phyloP scores from a whole-genome alignment of 2,113 vertebrate species.

The Pristiophorus japonicus region DNA sequence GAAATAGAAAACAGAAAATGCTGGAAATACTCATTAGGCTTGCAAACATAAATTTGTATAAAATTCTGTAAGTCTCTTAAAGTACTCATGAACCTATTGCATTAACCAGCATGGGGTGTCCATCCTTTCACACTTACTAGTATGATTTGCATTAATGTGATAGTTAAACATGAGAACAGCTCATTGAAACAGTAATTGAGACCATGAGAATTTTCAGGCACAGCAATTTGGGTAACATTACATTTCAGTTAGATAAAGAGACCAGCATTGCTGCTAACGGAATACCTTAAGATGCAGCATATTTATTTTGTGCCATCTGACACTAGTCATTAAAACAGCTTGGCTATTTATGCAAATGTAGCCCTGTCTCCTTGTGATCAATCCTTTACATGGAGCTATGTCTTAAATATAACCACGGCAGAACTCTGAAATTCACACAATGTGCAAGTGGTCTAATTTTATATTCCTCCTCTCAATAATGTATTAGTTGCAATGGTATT shows the following conservation, averaged over 20 bases:
- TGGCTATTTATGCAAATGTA: neutral
- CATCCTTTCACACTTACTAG: neutral
- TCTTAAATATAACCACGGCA: neutral
- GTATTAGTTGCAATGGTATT: neutral
- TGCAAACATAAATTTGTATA: neutral
- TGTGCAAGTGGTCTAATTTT: neutral
- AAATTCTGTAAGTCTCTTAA: neutral
- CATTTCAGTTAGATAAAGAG: constrained; percentile 25
- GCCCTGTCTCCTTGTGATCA: neutral
- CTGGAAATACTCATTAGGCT: neutral
- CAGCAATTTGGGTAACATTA: constrained; percentile 20
- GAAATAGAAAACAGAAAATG: neutral
- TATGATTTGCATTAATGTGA: constrained; percentile 4
- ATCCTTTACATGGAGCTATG: neutral
- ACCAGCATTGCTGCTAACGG: neutral
- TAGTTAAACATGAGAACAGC: constrained; percentile 9
- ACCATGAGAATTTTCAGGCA: constrained; percentile 27
- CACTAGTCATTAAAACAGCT: neutral
- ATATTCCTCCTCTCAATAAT: neutral
- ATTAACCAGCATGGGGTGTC: neutral
- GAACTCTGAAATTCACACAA: neutral
- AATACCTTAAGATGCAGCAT: neutral
- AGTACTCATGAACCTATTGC: constrained; percentile 2
- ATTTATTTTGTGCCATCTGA: neutral
- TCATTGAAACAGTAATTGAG: constrained; percentile 32